phyloP scores from a whole-genome alignment of 1,140 invertebrate species.

The Drosophila oshimai region DNA sequence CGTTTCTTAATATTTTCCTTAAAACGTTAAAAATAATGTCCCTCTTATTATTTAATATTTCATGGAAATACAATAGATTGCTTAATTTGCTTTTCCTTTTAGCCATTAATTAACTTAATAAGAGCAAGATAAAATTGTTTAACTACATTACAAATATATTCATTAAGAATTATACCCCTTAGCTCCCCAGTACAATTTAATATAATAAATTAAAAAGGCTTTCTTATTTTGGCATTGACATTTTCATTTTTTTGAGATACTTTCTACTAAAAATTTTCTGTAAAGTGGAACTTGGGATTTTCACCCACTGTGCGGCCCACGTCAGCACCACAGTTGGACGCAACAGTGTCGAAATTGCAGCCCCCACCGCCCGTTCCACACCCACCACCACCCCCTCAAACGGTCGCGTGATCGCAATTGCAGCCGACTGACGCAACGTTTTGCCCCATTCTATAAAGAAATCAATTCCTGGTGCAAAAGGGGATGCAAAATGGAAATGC shows the following conservation, averaged over 20 bases:
- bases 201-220: no score
- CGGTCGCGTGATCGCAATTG: conserved; percentile 40
- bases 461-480: conserved; percentile 8
- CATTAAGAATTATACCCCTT: no score
- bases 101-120: no score
- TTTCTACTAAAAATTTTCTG: not conserved
- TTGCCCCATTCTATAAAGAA: conserved; percentile 22
- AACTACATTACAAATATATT: no score
- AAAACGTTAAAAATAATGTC: no score
- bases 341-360: conserved; percentile 68
- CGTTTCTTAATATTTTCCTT: no score
- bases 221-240: no score
- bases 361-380: not conserved
- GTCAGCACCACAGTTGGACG: conserved; percentile 43
- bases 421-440: conserved; percentile 59
- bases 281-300: not conserved
- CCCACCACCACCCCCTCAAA: not conserved
- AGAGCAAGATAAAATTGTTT: no score
- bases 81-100: no score
- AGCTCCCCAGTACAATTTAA: no score
- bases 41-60: no score
- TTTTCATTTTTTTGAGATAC: not conserved
- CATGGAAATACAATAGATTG: no score
- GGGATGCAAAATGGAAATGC: not conserved
- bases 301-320: conserved; percentile 14